Conservation (phyloP, 2,113 vertebrate genomes). For the Eptesicus fuscus region DNA sequence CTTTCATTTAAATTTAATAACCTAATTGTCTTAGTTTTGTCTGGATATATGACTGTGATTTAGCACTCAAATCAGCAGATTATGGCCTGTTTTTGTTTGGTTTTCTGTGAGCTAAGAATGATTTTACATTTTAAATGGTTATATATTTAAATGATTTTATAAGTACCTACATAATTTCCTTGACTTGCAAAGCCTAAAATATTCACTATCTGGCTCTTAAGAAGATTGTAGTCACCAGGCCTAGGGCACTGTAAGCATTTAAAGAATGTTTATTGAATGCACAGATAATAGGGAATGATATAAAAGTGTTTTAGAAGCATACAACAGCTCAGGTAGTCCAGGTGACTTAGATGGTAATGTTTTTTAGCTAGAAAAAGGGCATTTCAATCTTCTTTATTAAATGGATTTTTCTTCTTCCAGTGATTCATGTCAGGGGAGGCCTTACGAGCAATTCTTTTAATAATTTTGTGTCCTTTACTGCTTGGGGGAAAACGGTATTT, state of each 20-base stretch:
- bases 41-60: neutral
- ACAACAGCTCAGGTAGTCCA: neutral
- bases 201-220: neutral
- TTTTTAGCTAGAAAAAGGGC: neutral
- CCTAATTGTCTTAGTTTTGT: neutral
- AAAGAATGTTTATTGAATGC: conserved; percentile 7
- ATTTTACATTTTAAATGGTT: neutral
- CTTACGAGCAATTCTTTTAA: neutral
- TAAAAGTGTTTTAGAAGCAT: conserved; percentile 21
- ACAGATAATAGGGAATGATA: neutral
- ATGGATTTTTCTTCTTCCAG: neutral
- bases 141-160: neutral
- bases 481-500: neutral
- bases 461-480: neutral
- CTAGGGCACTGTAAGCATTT: neutral
- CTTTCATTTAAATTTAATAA: neutral
- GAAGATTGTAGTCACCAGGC: neutral
- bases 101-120: neutral
- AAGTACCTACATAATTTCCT: neutral
- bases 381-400: conserved; percentile 26
- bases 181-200: neutral
- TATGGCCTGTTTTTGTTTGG: neutral
- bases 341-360: neutral
- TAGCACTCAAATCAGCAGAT: neutral
- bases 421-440: neutral